Evolutionary conservation across 1,140 invertebrate genomes (phyloP).

Genomic region (Listronotus bonariensis): DNA sequence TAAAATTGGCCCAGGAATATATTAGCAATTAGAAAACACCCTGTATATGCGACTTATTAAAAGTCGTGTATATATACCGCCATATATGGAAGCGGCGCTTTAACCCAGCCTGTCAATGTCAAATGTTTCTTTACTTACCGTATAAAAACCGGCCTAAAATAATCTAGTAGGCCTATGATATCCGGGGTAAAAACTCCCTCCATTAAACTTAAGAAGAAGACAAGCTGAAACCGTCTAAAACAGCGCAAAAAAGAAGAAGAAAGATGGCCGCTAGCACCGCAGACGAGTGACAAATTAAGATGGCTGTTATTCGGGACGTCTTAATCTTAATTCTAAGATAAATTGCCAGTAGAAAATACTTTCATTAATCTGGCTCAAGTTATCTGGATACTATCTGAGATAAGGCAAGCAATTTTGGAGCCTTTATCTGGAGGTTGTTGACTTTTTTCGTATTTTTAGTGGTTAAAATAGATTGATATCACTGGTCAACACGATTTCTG

Average conservation of each 20-base stretch:
- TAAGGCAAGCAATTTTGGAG: slow-evolving; percentile 17
- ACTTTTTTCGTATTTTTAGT: no score
- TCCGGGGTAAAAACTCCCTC: background rate
- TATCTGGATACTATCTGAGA: slow-evolving; percentile 45
- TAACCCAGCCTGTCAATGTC: no score
- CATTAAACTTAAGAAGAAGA: slow-evolving; percentile 13
- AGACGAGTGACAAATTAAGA: slow-evolving; percentile 54
- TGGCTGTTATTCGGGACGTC: slow-evolving; percentile 52
- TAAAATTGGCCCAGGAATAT: no score
- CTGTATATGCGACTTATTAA: no score
- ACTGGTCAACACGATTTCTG: no score
- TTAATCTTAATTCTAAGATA: slow-evolving; percentile 57
- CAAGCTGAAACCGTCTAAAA: slow-evolving; percentile 1
- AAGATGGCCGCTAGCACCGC: slow-evolving; percentile 38
- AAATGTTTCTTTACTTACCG: no score
- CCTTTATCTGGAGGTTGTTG: slow-evolving; percentile 1
- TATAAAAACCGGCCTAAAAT: background rate
- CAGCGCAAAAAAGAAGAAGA: slow-evolving; percentile 30
- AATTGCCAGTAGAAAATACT: slow-evolving; percentile 56
- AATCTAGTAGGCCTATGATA: background rate
- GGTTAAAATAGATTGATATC: no score
- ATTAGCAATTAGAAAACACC: no score
- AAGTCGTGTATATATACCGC: no score
- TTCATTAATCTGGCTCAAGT: slow-evolving; percentile 57
- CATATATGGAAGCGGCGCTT: no score